These are phyloP conservation scores for Theretra japonica DNA, from an alignment of 2,888 invertebrate genomes.

Conservation along the genomic window DNA sequence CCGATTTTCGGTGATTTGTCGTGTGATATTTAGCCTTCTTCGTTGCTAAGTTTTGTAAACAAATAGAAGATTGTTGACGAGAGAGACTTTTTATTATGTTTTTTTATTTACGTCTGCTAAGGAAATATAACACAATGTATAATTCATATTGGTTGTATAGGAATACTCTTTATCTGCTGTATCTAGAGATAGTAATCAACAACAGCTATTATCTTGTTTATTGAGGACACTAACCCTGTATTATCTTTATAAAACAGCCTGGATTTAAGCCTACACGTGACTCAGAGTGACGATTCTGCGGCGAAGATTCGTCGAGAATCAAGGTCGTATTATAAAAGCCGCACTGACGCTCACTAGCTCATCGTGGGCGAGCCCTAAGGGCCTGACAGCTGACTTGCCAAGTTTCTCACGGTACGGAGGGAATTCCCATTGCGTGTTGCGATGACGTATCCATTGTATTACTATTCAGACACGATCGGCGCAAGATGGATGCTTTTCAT, in stretches of 20 bases:
- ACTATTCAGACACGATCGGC: slow-evolving; percentile 43
- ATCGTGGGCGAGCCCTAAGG: slow-evolving; percentile 21
- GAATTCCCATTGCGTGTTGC: slow-evolving; percentile 49
- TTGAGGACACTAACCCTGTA: neutral
- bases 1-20: neutral
- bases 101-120: too few relatives aligned
- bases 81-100: too few relatives aligned
- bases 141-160: too few relatives aligned
- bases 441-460: slow-evolving; percentile 46
- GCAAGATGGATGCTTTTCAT: slow-evolving; percentile 43
- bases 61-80: too few relatives aligned
- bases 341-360: neutral
- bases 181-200: neutral
- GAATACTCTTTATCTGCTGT: too few relatives aligned
- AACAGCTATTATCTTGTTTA: neutral
- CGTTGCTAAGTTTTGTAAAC: neutral
- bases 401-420: slow-evolving; percentile 53
- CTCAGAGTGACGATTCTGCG: neutral
- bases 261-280: neutral
- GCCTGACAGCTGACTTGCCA: slow-evolving; percentile 6
- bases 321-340: neutral
- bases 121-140: too few relatives aligned
- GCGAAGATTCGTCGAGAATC: neutral
- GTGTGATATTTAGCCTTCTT: neutral
- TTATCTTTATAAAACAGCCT: neutral